Percentiles rank a stretch among this genome's conserved stretches.
phyloP scores from a whole-genome alignment of 2,888 invertebrate species.

The Blastobasis lacticolella region DNA sequence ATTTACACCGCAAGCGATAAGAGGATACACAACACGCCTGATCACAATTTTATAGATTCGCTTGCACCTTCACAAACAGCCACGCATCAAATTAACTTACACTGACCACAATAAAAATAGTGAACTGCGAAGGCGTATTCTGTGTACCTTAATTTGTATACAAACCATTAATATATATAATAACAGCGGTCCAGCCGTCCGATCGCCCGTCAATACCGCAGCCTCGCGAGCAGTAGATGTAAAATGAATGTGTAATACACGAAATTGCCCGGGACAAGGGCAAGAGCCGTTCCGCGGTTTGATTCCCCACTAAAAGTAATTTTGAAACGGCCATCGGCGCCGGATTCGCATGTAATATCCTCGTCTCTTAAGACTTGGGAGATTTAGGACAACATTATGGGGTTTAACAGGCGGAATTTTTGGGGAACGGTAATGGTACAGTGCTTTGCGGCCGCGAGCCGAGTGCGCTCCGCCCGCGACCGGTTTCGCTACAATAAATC shows the following conservation, averaged over 20 bases:
- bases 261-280: conserved; percentile 13
- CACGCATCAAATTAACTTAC: no score
- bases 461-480: neutral
- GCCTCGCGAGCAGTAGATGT: conserved; percentile 5
- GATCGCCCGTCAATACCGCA: conserved; percentile 10
- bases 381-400: conserved; percentile 17
- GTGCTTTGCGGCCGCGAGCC: conserved; percentile 11
- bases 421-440: conserved; percentile 17
- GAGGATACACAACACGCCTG: no score
- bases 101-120: no score
- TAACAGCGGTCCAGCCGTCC: neutral
- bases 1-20: no score
- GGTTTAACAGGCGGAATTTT: conserved; percentile 21
- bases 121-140: no score
- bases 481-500: no score
- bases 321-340: conserved; percentile 17
- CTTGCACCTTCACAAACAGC: no score
- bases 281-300: conserved; percentile 18
- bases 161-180: neutral
- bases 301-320: conserved; percentile 20
- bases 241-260: conserved; percentile 10
- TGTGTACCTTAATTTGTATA: neutral
- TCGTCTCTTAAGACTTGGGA: conserved; percentile 15
- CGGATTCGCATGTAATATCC: conserved; percentile 22
- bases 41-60: no score